Percentiles rank a stretch among this genome's conserved stretches.
Evolutionary conservation across 35 echinoderm and acorn worm genomes (phyloP).

Genomic region (Diadema setosum): DNA sequence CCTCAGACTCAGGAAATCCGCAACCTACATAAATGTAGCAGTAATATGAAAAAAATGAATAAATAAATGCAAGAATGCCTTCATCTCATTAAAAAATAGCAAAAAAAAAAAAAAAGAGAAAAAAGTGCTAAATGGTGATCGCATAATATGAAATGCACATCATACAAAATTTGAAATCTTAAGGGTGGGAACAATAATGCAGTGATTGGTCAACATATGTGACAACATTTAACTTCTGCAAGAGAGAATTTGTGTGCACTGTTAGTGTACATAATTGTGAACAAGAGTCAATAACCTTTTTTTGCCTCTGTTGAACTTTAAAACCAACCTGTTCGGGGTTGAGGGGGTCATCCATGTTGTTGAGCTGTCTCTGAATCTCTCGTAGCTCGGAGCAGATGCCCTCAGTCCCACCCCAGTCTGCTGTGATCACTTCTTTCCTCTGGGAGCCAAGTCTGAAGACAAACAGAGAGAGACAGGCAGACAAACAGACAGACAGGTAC

Average conservation of each 20-base stretch:
- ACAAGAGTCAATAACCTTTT: background rate
- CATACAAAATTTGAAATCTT: too few species aligned
- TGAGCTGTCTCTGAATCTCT: slow-evolving; percentile 96
- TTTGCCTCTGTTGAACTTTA: background rate
- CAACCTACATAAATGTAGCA: slow-evolving; percentile 47
- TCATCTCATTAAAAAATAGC: too few species aligned
- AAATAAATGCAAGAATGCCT: too few species aligned
- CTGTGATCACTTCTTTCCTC: slow-evolving; percentile 73
- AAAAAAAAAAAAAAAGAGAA: too few species aligned
- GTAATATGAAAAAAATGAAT: background rate
- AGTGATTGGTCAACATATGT: too few species aligned
- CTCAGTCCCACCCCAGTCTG: slow-evolving; percentile 98
- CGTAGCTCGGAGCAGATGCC: slow-evolving; percentile 86
- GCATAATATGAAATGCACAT: too few species aligned
- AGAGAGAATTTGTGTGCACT: too few species aligned
- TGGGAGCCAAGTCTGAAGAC: slow-evolving; percentile 63
- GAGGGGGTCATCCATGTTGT: slow-evolving; percentile 87
- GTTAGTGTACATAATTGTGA: background rate
- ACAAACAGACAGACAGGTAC: too few species aligned
- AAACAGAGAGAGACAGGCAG: background rate
- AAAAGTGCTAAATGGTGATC: too few species aligned
- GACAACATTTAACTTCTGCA: too few species aligned
- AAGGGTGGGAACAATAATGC: too few species aligned
- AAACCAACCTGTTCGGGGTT: slow-evolving; percentile 72
- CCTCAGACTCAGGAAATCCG: slow-evolving; percentile 75